Evolutionary conservation across 2,888 invertebrate species (phyloP), one percentile per base, ranked within the genome.

Genomic region (Brenthis hecate): DNA sequence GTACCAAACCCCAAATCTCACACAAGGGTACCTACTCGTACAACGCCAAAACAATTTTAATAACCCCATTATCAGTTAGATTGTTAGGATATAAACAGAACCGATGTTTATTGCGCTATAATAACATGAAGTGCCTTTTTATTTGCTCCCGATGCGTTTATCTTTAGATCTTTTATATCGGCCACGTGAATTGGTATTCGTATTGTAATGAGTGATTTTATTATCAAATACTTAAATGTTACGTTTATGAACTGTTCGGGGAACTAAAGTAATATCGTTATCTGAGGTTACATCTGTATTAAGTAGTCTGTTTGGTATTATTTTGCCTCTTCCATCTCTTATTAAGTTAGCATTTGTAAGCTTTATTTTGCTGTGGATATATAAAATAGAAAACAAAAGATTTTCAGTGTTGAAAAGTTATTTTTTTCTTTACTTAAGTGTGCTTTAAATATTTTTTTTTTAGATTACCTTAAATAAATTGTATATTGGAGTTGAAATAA

Each of bases 101-200:
- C 73, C 75, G 74, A 79, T 80, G 81, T 88, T 91, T 91, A 91
- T 88, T 87, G 85, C 78, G 81, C 80, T 81, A 85, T 89, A 87
- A 89, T 92, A 89, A 88, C 88, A 80, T 84, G 82, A 86, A 85
- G 88, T 85, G 85, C 84, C 80, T 80, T 86, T 87, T 88, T 86
- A 87, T 86, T 84, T 80, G 79, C 83, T 80, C 85, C 84, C 82
- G 85, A 87, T 87, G 83, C 80, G 82, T 89, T 89, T 89, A 89
- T 89, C 90, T 85, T 81, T 71, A 74, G 76, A 85, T 88, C 78
- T 84, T 85, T 85, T 85, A 84, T 82, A 74, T 73, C 68, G 70
- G 61, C 72, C 66, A 43, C 36, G 36, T 43, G 36, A 68, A 74
- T 78, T 64, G 57, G 66, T 72, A 54, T 62, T 68, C 32, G 79